Conservation (phyloP, 2,888 invertebrate genomes). For the Steinernema hermaphroditum region DNA sequence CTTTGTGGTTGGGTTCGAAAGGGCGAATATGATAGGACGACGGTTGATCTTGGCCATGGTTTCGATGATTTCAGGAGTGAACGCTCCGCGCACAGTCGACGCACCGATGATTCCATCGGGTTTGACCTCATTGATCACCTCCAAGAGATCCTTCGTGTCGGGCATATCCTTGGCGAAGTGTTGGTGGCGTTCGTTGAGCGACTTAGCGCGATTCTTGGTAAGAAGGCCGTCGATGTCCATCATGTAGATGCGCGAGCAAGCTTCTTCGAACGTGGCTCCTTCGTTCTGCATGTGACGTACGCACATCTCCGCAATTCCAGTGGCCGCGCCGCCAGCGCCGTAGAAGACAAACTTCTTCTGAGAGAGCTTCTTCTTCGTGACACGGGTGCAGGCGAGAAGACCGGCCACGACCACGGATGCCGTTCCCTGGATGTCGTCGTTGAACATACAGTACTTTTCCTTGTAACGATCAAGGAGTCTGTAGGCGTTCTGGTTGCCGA, state of each 20-base stretch:
- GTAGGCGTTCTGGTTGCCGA: constrained; percentile 96
- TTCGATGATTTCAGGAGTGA: constrained; percentile 82
- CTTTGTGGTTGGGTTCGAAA: constrained; percentile 96
- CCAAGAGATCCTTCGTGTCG: constrained; percentile 78
- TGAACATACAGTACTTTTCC: constrained; percentile 87
- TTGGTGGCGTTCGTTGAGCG: constrained; percentile 71
- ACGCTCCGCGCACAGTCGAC: constrained; percentile 79
- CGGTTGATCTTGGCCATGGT: constrained; percentile 83
- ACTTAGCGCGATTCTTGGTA: constrained; percentile 72
- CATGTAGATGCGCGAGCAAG: constrained; percentile 84
- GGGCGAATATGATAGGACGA: constrained; percentile 89
- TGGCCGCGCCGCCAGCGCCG: constrained; percentile 92
- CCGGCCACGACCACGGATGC: constrained; percentile 95
- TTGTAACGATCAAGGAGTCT: constrained; percentile 86
- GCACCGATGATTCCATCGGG: constrained; percentile 89
- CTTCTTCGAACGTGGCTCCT: constrained; percentile 78
- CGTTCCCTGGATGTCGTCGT: constrained; percentile 98
- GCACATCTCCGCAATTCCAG: constrained; percentile 89
- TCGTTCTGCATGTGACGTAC: constrained; percentile 89
- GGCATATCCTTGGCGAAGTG: constrained; percentile 80
- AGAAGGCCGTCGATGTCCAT: constrained; percentile 93
- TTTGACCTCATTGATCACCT: constrained; percentile 80
- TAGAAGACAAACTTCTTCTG: constrained; percentile 89
- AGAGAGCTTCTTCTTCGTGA: constrained; percentile 80
- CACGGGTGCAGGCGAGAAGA: constrained; percentile 80